phyloP scores from a whole-genome alignment of 2,888 invertebrate genomes.

The Dexiosoma caninum region DNA sequence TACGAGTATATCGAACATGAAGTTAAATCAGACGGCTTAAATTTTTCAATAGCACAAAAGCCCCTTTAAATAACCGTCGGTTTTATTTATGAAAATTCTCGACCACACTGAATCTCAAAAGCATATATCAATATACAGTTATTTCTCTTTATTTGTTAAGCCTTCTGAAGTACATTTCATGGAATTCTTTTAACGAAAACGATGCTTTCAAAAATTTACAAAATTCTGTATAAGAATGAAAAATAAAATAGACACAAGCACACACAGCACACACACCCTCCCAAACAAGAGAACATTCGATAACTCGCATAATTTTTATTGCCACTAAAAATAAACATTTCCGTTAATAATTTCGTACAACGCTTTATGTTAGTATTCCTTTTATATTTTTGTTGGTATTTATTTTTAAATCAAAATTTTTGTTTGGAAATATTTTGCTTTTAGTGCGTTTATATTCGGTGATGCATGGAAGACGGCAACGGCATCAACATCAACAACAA shows the following conservation, averaged over 20 bases:
- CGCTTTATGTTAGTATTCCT: constrained; percentile 8
- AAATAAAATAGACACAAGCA: neutral
- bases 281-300: constrained; percentile 3
- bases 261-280: neutral
- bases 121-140: neutral
- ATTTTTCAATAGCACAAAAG: neutral
- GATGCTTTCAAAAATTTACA: neutral
- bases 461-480: constrained; percentile 31
- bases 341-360: constrained; percentile 37
- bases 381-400: neutral
- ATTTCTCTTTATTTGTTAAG: neutral
- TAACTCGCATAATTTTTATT: constrained; percentile 37
- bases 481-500: constrained; percentile 8
- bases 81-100: neutral
- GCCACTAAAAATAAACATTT: constrained; percentile 51
- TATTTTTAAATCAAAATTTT: constrained; percentile 33
- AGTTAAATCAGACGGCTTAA: neutral
- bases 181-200: neutral
- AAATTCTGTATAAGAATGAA: neutral
- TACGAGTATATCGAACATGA: no score
- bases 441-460: constrained; percentile 42
- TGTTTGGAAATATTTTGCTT: constrained; percentile 27
- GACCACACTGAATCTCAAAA: neutral
- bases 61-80: neutral
- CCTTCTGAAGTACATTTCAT: neutral